Conservation (phyloP, 2,113 vertebrate species). For the Protomyctophum bolini region DNA sequence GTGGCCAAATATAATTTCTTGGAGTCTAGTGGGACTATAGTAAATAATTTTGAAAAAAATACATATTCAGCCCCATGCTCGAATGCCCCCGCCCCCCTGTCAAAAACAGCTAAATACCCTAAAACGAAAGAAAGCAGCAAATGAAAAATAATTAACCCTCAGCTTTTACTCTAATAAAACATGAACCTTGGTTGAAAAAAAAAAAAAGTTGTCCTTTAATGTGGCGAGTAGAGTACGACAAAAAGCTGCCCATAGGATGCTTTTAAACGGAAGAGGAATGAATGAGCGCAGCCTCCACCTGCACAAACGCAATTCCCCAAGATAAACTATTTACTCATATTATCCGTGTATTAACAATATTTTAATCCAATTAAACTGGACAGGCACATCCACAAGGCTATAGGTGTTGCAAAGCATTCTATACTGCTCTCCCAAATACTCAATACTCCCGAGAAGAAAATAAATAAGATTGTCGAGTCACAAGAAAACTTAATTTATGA, state of each 20-base stretch:
- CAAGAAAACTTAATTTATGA: slow-evolving; percentile 66
- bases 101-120: no score
- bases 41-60: no score
- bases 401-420: slow-evolving; percentile 88
- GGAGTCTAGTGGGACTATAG: no score
- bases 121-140: no score
- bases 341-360: slow-evolving; percentile 54
- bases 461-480: slow-evolving; percentile 86
- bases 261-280: slow-evolving; percentile 42
- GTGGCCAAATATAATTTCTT: no score
- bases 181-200: slow-evolving; percentile 59
- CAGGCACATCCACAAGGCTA: slow-evolving; percentile 97
- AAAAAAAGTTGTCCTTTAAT: slow-evolving; percentile 75
- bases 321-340: slow-evolving; percentile 51
- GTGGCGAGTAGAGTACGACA: slow-evolving; percentile 52
- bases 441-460: slow-evolving; percentile 75
- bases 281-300: slow-evolving; percentile 64
- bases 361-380: slow-evolving; percentile 85
- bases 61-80: no score
- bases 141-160: no score
- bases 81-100: no score
- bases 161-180: no score
- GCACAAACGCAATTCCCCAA: slow-evolving; percentile 59
- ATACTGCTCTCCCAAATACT: slow-evolving; percentile 70
- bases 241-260: slow-evolving; percentile 61